Evolutionary conservation across 2,113 vertebrate species (phyloP).

Genomic region (Ictidomys tridecemlineatus): DNA sequence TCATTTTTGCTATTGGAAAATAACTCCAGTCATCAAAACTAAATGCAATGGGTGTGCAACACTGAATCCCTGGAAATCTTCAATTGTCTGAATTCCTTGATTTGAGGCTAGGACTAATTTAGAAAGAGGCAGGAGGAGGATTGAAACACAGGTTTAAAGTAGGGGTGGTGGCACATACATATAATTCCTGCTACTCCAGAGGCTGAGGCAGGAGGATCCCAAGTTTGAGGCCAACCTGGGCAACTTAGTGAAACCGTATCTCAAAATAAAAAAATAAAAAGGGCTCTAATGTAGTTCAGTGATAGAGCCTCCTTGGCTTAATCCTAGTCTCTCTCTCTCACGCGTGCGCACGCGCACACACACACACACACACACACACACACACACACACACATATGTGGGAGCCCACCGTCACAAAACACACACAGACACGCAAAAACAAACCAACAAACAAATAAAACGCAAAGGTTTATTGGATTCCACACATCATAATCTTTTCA

Average conservation of each 20-base stretch:
- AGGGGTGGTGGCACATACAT: not conserved
- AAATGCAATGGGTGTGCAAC: not conserved
- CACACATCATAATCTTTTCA: conserved; percentile 13
- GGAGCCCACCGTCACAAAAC: not conserved
- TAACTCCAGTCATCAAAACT: not conserved
- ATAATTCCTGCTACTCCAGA: not conserved
- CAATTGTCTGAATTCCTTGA: not conserved
- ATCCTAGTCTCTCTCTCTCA: not conserved
- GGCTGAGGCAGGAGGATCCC: not conserved
- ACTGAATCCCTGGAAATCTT: not conserved
- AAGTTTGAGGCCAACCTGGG: not conserved
- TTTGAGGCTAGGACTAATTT: not conserved
- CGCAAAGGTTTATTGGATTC: not conserved
- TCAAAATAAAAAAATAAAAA: not conserved
- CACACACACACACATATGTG: no score
- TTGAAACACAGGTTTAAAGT: not conserved
- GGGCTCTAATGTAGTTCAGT: not conserved
- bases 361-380: no score
- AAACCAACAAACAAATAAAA: no score
- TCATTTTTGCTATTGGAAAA: conserved; percentile 37
- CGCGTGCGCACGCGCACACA: no score
- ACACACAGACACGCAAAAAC: not conserved
- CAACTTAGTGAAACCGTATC: not conserved
- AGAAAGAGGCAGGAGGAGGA: conserved; percentile 25
- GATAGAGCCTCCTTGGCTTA: not conserved